Evolutionary conservation across 2,113 vertebrate genomes (phyloP), one percentile per base, ranked within the genome.

Genomic region (Ciconia boyciana): DNA sequence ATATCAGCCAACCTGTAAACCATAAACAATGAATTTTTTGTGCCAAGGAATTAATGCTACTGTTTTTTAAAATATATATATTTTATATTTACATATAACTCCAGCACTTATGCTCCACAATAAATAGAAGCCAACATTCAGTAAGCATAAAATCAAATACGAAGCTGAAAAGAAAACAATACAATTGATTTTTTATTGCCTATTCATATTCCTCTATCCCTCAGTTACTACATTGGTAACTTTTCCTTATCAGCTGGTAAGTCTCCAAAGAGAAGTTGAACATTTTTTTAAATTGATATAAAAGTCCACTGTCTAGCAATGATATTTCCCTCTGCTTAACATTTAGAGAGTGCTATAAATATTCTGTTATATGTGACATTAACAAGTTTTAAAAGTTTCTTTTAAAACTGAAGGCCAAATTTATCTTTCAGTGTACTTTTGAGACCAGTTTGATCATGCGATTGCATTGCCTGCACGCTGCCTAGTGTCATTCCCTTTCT

Each of bases 271-370:
- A 74, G 71, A 74, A 64, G 9, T 39, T 81, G 61, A 64, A 74
- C 13, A 19, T n/a, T 49, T 61, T 87, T 32, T 60, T 25, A 36
- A 36, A 65, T 22, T 51, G 72, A 49, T 81, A 62, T 87, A 86
- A 87, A 97, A 49, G 24, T n/a, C 24, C 21, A 19, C 24, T 83
- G 51, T n/a, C 61, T 52, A 66, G 60, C 17, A 87, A 29, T 49
- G 64, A 61, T 81, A 93, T 77, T 89, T 97, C 78, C 44, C 49
- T 61, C 82, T 41, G 16, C 62, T 93, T 85, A 68, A 68, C 91
- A 39, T 94, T 96, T 94, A 95, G 58, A 83, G 71, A 76, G 89
- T 28, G 69, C n/a, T 61, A 90, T 82, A 85, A 85, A 88, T 74
- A 85, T 72, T 82, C 34, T 65, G 29, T 46, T 82, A 75, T 46